phyloP scores from a whole-genome alignment of 2,113 vertebrate species.

The Ariopsis seemanni region DNA sequence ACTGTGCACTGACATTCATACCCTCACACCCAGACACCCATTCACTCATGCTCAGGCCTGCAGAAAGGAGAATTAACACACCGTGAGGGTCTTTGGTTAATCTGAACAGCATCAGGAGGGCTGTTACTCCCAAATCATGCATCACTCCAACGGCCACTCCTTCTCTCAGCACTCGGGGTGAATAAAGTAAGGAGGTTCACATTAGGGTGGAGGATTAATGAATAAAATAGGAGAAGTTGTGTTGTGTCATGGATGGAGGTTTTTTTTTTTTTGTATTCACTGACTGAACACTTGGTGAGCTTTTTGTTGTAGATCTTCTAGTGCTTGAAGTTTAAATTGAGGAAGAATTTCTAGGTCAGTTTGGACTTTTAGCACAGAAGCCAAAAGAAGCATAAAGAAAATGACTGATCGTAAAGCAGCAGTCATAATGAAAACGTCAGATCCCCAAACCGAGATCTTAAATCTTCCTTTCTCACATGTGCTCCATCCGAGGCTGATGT shows the following conservation, averaged over 20 bases:
- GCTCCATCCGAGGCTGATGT: constrained; percentile 45
- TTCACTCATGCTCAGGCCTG: neutral
- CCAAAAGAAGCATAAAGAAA: constrained; percentile 37
- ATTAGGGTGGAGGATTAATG: neutral
- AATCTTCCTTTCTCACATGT: constrained; percentile 6
- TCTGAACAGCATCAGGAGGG: neutral
- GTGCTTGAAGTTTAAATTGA: constrained; percentile 10
- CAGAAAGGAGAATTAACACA: neutral
- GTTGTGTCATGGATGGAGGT: neutral
- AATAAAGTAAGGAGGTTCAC: neutral
- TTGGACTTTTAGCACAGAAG: neutral
- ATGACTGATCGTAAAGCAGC: constrained; percentile 17
- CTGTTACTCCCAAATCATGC: neutral
- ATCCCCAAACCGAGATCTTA: constrained; percentile 4
- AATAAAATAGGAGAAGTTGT: neutral
- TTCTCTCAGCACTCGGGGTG: constrained; percentile 55
- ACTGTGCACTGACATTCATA: constrained; percentile 60
- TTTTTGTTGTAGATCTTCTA: constrained; percentile 4
- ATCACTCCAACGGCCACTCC: neutral
- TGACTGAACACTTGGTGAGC: neutral
- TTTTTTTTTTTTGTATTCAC: neutral
- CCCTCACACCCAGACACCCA: constrained; percentile 21
- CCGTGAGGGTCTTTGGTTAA: neutral
- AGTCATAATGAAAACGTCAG: constrained; percentile 20
- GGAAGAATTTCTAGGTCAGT: constrained; percentile 29